Evolutionary conservation across 2,113 vertebrate genomes (phyloP).

Genomic region (Corythornis vintsioides): DNA sequence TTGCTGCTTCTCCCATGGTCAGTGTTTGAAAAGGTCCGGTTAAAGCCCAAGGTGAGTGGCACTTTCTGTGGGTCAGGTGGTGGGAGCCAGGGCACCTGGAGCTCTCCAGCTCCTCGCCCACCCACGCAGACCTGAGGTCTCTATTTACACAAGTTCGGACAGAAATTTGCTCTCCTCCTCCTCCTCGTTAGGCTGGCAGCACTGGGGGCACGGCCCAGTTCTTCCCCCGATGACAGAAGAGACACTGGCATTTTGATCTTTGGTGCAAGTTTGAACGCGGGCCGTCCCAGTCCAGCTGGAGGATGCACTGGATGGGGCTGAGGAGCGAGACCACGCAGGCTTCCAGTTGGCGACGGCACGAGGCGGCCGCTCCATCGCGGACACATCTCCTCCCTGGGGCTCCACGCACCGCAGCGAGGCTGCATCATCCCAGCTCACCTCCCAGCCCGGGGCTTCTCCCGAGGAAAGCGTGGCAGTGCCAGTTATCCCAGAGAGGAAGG

Average conservation of each 20-base stretch:
- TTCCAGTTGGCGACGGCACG: neutral
- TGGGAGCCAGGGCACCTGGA: neutral
- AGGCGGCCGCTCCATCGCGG: neutral
- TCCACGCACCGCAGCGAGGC: neutral
- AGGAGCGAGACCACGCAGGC: neutral
- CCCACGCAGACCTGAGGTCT: neutral
- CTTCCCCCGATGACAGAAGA: neutral
- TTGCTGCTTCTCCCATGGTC: constrained; percentile 33
- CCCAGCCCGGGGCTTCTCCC: neutral
- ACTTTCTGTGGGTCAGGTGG: neutral
- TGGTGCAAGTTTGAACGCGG: constrained; percentile 72
- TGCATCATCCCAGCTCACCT: neutral
- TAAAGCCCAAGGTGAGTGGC: constrained; percentile 54
- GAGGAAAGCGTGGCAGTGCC: neutral
- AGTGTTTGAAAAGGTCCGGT: neutral
- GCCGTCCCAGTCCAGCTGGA: neutral
- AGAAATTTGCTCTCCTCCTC: constrained; percentile 9
- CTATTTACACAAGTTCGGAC: constrained; percentile 31
- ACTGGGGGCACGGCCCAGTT: neutral
- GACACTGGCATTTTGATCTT: constrained; percentile 74
- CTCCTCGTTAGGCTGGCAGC: neutral
- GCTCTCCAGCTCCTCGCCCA: fast-evolving
- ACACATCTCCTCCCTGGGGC: neutral
- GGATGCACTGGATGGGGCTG: neutral
- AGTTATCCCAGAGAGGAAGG: neutral